phyloP scores from a whole-genome alignment of 2,113 vertebrate species.

The Arvicanthis niloticus region DNA sequence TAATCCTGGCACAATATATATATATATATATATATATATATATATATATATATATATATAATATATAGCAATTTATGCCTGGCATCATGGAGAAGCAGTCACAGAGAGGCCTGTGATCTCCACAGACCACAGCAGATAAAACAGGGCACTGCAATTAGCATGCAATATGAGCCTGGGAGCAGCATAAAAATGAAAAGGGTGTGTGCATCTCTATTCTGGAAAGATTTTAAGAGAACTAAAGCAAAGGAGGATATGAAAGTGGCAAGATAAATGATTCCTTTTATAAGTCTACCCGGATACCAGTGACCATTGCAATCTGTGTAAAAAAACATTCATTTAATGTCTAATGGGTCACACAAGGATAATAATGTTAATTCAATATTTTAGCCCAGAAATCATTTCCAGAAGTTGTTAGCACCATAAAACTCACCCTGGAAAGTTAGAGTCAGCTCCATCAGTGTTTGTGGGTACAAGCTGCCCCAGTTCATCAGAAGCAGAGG shows the following conservation, averaged over 20 bases:
- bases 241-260: slow-evolving; percentile 58
- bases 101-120: slow-evolving; percentile 50
- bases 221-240: slow-evolving; percentile 45
- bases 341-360: slow-evolving; percentile 35
- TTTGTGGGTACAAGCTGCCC: not conserved
- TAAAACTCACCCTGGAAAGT: slow-evolving; percentile 52
- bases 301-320: slow-evolving; percentile 49
- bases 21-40: too few relatives aligned
- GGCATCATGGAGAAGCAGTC: slow-evolving; percentile 30
- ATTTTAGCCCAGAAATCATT: slow-evolving; percentile 65
- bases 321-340: slow-evolving; percentile 63
- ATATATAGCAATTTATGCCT: slow-evolving; percentile 63
- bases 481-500: not conserved
- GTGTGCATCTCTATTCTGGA: not conserved
- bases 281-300: slow-evolving; percentile 52
- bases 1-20: slow-evolving; percentile 54
- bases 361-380: slow-evolving; percentile 67
- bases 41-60: too few relatives aligned
- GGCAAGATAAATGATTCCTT: slow-evolving; percentile 58
- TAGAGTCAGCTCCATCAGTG: not conserved
- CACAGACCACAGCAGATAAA: slow-evolving; percentile 49
- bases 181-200: not conserved
- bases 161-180: slow-evolving; percentile 27
- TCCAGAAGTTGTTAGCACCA: slow-evolving; percentile 4
- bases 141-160: slow-evolving; percentile 57